These are phyloP conservation scores for Linnaemya tessellans DNA, from an alignment of 2,888 invertebrate species.

Conservation along the genomic window DNA sequence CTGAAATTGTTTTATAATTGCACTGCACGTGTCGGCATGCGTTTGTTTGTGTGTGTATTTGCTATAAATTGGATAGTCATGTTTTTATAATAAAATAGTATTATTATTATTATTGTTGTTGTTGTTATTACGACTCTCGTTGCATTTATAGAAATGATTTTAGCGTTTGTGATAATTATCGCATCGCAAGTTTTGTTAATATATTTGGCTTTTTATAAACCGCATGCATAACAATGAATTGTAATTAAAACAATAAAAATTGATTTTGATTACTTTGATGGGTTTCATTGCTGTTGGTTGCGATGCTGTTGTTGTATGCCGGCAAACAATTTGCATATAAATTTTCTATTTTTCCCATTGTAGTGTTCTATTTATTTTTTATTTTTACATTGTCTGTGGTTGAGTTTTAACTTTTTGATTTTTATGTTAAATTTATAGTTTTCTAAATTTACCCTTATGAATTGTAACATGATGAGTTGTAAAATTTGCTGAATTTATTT, in stretches of 20 bases:
- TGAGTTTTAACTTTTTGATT: too few relatives aligned
- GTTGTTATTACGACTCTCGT: not conserved
- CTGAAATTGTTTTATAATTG: conserved; percentile 25
- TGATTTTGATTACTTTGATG: conserved; percentile 42
- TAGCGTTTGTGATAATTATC: conserved; percentile 28
- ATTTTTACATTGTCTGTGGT: not conserved
- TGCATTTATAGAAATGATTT: conserved; percentile 7
- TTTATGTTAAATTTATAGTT: too few relatives aligned
- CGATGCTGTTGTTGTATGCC: conserved; percentile 1
- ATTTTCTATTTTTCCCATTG: not conserved
- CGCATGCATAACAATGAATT: conserved; percentile 51
- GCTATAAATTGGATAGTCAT: conserved; percentile 41
- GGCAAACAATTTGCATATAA: not conserved
- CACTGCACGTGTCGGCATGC: not conserved
- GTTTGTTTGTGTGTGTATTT: not conserved
- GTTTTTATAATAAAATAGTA: conserved; percentile 37
- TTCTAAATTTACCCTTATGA: too few relatives aligned
- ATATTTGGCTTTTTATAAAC: conserved; percentile 43
- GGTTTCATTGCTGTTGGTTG: not conserved
- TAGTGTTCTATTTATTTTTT: not conserved
- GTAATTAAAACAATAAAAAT: conserved; percentile 52
- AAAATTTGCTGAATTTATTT: too few relatives aligned
- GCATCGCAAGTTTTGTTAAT: conserved; percentile 30
- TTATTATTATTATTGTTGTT: conserved; percentile 14
- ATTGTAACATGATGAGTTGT: too few relatives aligned